Percentiles rank a stretch among this genome's conserved stretches.
phyloP scores from a whole-genome alignment of 1,140 invertebrate genomes.

The Arion vulgaris region DNA sequence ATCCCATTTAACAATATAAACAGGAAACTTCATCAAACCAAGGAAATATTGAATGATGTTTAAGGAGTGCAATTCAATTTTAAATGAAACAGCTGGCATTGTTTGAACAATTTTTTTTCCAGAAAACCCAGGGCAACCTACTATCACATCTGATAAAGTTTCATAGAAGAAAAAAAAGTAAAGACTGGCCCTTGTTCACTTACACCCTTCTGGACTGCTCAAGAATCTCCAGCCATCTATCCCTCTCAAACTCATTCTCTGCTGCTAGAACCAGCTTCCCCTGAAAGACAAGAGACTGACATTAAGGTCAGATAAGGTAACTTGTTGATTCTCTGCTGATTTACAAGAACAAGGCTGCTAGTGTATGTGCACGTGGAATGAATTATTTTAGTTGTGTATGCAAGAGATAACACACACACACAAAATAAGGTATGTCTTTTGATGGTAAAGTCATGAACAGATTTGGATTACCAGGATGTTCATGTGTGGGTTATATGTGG shows the following conservation, averaged over 20 bases:
- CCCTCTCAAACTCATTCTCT: constrained; percentile 66
- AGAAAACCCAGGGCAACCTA: neutral
- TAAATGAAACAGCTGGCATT: too few species aligned
- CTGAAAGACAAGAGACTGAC: constrained; percentile 47
- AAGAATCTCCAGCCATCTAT: constrained; percentile 64
- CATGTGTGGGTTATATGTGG: too few species aligned
- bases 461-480: too few species aligned
- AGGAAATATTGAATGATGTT: too few species aligned
- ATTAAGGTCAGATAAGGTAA: neutral
- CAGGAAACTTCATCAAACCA: too few species aligned
- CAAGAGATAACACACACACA: too few species aligned
- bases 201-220: constrained; percentile 67
- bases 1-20: too few species aligned
- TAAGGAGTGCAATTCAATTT: neutral
- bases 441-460: too few species aligned
- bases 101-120: neutral
- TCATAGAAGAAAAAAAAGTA: neutral
- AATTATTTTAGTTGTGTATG: too few species aligned
- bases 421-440: too few species aligned
- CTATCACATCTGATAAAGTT: neutral
- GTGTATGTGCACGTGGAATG: too few species aligned
- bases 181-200: constrained; percentile 40
- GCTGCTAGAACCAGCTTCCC: constrained; percentile 60
- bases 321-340: neutral
- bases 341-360: too few species aligned